Percentiles rank a stretch among this genome's conserved stretches.
Conservation (phyloP, 37 sponge, comb jelly and placozoan genomes). For the Crambe crambe region DNA sequence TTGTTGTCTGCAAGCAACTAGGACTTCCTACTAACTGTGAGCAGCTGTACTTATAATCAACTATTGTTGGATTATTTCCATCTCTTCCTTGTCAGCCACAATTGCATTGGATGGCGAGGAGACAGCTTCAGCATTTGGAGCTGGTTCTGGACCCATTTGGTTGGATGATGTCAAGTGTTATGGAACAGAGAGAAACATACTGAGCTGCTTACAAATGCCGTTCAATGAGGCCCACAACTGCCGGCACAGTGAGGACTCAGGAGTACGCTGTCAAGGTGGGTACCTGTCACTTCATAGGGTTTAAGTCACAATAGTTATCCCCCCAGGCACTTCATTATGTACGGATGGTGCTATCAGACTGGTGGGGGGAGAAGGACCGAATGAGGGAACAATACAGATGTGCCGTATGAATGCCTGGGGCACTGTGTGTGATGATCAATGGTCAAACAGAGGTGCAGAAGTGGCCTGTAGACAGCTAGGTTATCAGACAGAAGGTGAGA, state of each 20-base stretch:
- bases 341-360: constrained; percentile 26
- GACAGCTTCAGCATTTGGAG: not conserved
- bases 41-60: not conserved
- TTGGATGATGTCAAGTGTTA: constrained; percentile 53
- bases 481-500: constrained; percentile 15
- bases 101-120: not conserved
- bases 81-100: not conserved
- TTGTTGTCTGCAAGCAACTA: constrained; percentile 19
- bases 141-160: constrained; percentile 10
- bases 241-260: constrained; percentile 47
- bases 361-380: constrained; percentile 27
- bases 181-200: constrained; percentile 58
- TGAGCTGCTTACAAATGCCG: constrained; percentile 40
- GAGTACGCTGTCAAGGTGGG: constrained; percentile 29
- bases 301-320: not conserved
- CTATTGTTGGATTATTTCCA: not conserved
- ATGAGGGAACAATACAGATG: constrained; percentile 51
- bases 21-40: not conserved
- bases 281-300: not conserved
- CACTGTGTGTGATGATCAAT: constrained; percentile 50
- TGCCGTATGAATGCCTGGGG: constrained; percentile 60
- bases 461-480: constrained; percentile 60
- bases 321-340: constrained; percentile 18
- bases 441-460: constrained; percentile 25
- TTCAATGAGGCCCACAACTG: constrained; percentile 41